Percentiles rank a stretch among this genome's conserved stretches.
Conservation (phyloP, 2,888 invertebrate species). For the Nephrotoma flavescens region DNA sequence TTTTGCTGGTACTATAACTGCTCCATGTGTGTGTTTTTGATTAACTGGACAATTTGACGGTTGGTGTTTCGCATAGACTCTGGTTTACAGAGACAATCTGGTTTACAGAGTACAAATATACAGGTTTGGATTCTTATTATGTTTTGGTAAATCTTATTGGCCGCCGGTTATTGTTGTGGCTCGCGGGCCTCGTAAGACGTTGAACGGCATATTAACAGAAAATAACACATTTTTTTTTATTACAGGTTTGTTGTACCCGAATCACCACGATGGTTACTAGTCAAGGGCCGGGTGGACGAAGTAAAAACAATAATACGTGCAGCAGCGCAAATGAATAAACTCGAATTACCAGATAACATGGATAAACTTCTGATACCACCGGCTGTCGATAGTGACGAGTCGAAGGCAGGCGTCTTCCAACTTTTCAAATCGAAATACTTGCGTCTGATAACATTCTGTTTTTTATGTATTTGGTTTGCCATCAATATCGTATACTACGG, state of each 20-base stretch:
- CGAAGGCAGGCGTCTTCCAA: constrained; percentile 43
- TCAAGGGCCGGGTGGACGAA: constrained; percentile 55
- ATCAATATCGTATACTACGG: constrained; percentile 39
- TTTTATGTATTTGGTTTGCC: constrained; percentile 61
- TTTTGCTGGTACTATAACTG: too few species aligned
- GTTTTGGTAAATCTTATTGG: too few species aligned
- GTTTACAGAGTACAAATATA: too few species aligned
- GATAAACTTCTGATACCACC: constrained; percentile 49
- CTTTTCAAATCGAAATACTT: constrained; percentile 49
- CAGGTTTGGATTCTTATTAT: too few species aligned
- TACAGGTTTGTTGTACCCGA: constrained; percentile 62
- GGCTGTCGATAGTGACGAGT: constrained; percentile 31
- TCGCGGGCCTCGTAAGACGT: too few species aligned
- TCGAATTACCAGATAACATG: constrained; percentile 47
- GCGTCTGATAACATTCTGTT: constrained; percentile 50
- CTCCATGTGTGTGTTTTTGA: too few species aligned
- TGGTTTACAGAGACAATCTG: too few species aligned
- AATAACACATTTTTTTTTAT: not conserved
- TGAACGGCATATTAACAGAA: too few species aligned
- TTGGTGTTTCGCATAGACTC: too few species aligned
- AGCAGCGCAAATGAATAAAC: constrained; percentile 50
- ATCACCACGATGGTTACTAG: constrained; percentile 63
- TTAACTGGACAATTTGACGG: too few species aligned
- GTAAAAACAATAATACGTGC: constrained; percentile 47
- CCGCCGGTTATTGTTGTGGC: too few species aligned